A percentile compares a stretch with the other conserved stretches of the same genome.
Conservation (phyloP, 1,140 invertebrate genomes). For the Drosophila kanapiae region DNA sequence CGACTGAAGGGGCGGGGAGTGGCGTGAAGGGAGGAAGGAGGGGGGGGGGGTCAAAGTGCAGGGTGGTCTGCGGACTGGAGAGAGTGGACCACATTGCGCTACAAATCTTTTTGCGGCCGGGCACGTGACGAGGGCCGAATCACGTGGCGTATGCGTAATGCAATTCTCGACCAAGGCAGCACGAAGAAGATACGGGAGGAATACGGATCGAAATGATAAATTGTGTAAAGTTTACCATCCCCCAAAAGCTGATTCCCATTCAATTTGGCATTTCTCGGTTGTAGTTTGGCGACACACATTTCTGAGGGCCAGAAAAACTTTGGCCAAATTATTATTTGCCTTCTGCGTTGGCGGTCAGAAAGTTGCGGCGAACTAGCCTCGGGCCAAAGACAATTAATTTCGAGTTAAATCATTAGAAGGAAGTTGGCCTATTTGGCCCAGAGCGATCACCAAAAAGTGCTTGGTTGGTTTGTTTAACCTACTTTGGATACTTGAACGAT, state of each 20-base stretch:
- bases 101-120: constrained; percentile 45
- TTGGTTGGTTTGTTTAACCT: constrained; percentile 3
- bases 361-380: constrained; percentile 7
- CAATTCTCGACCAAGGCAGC: constrained; percentile 44
- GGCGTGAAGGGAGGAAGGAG: not conserved
- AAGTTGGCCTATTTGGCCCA: constrained; percentile 17
- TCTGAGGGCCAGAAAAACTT: constrained; percentile 17
- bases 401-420: constrained; percentile 42
- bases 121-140: constrained; percentile 51
- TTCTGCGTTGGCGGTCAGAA: constrained; percentile 16
- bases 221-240: constrained; percentile 23
- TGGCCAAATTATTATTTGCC: constrained; percentile 20
- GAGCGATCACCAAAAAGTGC: not conserved
- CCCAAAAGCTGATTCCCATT: constrained; percentile 19
- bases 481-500: not conserved
- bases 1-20: not conserved
- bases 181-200: constrained; percentile 12
- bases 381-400: constrained; percentile 38
- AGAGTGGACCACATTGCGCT: constrained; percentile 36
- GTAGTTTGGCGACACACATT: constrained; percentile 7
- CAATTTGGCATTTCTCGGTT: constrained; percentile 23
- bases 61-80: not conserved
- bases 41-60: not conserved
- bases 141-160: constrained; percentile 61
- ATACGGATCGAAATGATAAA: constrained; percentile 34